These are phyloP conservation scores for Trichogramma dendrolimi DNA, from an alignment of 2,888 invertebrate genomes.

Conservation along the genomic window DNA sequence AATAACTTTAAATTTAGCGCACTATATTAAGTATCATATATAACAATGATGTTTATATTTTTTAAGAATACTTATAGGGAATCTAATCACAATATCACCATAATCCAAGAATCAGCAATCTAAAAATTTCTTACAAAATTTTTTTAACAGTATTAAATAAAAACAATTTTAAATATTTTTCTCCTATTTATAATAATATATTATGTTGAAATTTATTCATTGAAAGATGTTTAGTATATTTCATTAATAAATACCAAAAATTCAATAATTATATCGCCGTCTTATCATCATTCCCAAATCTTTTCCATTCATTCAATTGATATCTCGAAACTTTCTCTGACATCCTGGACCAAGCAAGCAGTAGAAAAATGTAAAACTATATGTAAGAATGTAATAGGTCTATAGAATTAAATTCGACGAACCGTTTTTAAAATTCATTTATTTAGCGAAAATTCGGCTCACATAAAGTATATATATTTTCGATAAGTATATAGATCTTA, in stretches of 20 bases:
- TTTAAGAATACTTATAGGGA: constrained; percentile 24
- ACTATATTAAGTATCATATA: constrained; percentile 22
- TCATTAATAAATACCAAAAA: constrained; percentile 31
- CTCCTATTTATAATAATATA: constrained; percentile 23
- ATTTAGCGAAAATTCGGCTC: constrained; percentile 28
- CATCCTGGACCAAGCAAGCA: background rate
- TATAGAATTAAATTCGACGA: background rate
- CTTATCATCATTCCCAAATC: background rate
- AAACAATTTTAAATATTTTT: constrained; percentile 26
- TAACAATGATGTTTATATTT: constrained; percentile 22
- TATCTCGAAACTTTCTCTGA: background rate
- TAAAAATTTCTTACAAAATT: constrained; percentile 26
- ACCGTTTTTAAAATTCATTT: constrained; percentile 25
- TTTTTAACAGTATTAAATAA: constrained; percentile 30
- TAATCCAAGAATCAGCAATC: constrained; percentile 24
- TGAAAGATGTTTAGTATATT: constrained; percentile 29
- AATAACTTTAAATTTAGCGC: constrained; percentile 27
- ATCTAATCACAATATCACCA: constrained; percentile 25
- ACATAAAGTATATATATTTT: constrained; percentile 19
- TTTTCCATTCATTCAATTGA: background rate
- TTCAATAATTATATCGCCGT: constrained; percentile 13
- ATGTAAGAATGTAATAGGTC: background rate
- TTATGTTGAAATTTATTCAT: constrained; percentile 29
- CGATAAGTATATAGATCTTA: constrained; percentile 14
- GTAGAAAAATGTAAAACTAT: background rate